Evolutionary conservation across 2,888 invertebrate species (phyloP).

Genomic region (Acanthoscelides obtectus): DNA sequence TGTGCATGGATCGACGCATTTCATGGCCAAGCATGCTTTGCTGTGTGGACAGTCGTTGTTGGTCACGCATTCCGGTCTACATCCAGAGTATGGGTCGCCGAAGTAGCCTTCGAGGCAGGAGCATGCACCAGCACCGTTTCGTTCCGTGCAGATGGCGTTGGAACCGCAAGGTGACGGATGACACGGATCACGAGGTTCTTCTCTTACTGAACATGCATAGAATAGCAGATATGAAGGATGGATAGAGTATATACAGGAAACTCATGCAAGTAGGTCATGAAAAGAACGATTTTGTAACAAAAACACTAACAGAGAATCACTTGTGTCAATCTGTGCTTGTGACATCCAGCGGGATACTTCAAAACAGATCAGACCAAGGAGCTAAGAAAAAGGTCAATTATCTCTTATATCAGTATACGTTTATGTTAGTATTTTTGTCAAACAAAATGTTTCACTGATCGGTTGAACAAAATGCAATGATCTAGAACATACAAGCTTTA

Average conservation of each 20-base stretch:
- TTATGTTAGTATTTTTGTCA: too few species aligned
- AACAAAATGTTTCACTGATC: too few species aligned
- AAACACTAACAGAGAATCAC: not conserved
- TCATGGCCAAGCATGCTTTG: conserved; percentile 71
- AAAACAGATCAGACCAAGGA: too few species aligned
- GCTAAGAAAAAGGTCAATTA: too few species aligned
- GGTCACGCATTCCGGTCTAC: conserved; percentile 76
- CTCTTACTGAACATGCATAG: conserved; percentile 38
- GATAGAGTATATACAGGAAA: not conserved
- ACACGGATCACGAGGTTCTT: conserved; percentile 66
- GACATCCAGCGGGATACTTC: too few species aligned
- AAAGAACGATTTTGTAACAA: not conserved
- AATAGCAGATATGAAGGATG: not conserved
- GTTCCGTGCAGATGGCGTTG: conserved; percentile 72
- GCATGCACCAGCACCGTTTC: conserved; percentile 72
- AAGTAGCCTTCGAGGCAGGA: conserved; percentile 68
- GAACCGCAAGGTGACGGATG: conserved; percentile 75
- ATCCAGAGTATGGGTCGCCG: conserved; percentile 74
- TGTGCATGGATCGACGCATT: conserved; percentile 74
- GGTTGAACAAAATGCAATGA: not conserved
- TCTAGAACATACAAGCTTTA: not conserved
- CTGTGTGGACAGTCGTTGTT: conserved; percentile 69
- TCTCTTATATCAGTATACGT: too few species aligned
- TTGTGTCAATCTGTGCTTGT: too few species aligned
- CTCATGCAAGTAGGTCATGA: not conserved